Base-by-base conservation (phyloP, 2,888 invertebrate genomes). In the Notodonta ziczac region DNA sequence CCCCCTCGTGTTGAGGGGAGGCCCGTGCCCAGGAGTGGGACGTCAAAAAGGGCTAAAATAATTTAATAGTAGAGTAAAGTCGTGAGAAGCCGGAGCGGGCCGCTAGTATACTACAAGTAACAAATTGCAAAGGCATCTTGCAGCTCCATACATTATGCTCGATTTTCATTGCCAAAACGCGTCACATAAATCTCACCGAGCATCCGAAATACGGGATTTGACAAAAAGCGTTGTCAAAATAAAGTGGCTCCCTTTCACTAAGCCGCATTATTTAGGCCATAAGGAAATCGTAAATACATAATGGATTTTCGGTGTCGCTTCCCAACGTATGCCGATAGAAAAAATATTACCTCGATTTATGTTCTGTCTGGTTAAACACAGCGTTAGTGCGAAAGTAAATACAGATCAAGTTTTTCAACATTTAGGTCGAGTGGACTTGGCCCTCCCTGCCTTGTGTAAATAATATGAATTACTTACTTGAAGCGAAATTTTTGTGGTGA, bases 201-300 rank as follows among this genome's bases (percentile, higher is more conserved):
- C 42, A 46, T 46, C 62, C 59, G 61, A 59, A 62, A 61, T 60
- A 68, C 62, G 46, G 62, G 61, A 57, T 60, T 63, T 65, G 59
- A 60, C n/a, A 66, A 59, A 59, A 60, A 59, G 44, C 60, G 54
- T 70, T 67, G 70, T 77, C 57, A 65, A 63, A 65, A 69, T 70
- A 69, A 76, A 74, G 69, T 62, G 66, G 60, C 73, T 67, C 66
- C 71, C 60, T 73, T 74, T 76, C 72, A 69, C 70, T 76, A 77
- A 72, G 69, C 64, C 74, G 6, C 71, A 73, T 82, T 77, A 77
- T 77, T 80, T 74, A 68, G 74, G 75, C 80, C 75, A 72, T 72
- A 79, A 81, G 77, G 77, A 78, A 78, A 82, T 79, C 82, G 77
- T 81, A 83, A 82, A 82, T 76, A 74, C 72, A 72, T 84, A 84